phyloP scores from a whole-genome alignment of 23 tunicate species.

The Trididemnum nubilum region DNA sequence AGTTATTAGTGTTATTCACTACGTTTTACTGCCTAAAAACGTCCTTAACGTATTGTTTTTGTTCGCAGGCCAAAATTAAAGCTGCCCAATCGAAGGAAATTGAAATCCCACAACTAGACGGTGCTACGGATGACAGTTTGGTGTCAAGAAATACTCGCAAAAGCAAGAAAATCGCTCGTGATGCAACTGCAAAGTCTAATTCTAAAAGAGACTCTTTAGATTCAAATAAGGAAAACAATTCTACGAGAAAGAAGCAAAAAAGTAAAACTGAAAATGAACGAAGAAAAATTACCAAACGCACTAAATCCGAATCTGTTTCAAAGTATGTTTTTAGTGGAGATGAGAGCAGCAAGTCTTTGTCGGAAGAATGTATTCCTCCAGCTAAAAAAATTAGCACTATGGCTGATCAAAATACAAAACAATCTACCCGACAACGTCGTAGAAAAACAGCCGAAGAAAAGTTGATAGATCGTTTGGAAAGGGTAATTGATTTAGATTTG shows the following conservation, averaged over 20 bases:
- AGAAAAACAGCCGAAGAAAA: too few relatives aligned
- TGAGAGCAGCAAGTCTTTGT: neutral
- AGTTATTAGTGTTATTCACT: too few relatives aligned
- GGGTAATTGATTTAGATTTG: too few relatives aligned
- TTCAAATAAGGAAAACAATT: neutral
- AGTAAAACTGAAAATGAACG: neutral
- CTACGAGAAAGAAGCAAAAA: neutral
- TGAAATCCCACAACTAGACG: conserved; percentile 62
- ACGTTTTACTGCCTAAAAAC: too few relatives aligned
- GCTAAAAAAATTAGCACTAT: conserved; percentile 25
- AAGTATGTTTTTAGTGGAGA: conserved; percentile 24
- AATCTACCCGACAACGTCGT: too few relatives aligned
- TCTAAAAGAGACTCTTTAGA: neutral
- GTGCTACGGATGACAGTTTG: conserved; percentile 30
- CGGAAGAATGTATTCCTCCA: conserved; percentile 7
- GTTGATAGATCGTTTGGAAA: too few relatives aligned
- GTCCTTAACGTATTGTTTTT: too few relatives aligned
- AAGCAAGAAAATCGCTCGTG: neutral
- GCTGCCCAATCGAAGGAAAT: neutral
- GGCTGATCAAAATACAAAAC: neutral
- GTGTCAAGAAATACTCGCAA: conserved; percentile 24
- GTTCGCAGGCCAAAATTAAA: neutral
- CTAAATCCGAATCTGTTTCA: neutral
- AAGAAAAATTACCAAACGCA: neutral
- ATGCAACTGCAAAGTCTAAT: neutral